Percentiles rank a stretch among this genome's conserved stretches.
Evolutionary conservation across 2,888 invertebrate species (phyloP).

Genomic region (Leptinotarsa peninsularis): DNA sequence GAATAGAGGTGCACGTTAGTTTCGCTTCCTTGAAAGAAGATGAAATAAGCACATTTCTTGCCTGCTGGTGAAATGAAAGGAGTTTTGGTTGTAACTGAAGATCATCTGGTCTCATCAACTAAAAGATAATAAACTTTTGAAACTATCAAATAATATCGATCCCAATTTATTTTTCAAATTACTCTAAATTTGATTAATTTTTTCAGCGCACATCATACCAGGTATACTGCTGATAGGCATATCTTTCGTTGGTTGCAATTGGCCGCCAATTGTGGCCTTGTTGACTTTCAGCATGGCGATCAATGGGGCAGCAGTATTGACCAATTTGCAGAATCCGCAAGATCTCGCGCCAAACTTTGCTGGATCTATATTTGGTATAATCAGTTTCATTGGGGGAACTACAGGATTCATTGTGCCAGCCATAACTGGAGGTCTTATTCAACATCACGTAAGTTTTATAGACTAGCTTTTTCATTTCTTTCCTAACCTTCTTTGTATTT

Average conservation of each 20-base stretch:
- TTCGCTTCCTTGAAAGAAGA: too few species aligned
- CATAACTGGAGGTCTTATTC: constrained; percentile 47
- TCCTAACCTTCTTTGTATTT: too few species aligned
- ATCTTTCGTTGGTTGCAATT: constrained; percentile 47
- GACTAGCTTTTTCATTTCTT: too few species aligned
- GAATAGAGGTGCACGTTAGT: too few species aligned
- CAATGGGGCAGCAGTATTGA: constrained; percentile 56
- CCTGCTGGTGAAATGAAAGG: too few species aligned
- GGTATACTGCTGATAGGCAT: constrained; percentile 65
- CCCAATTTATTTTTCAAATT: background rate
- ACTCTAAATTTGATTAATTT: background rate
- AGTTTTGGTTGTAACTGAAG: too few species aligned
- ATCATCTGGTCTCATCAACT: too few species aligned
- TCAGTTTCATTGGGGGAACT: constrained; percentile 53
- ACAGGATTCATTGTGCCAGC: constrained; percentile 55
- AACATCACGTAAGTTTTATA: constrained; percentile 44
- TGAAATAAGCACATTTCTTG: too few species aligned
- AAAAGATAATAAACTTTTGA: too few species aligned
- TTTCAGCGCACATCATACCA: constrained; percentile 67
- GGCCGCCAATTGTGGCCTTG: constrained; percentile 46
- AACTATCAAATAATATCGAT: background rate
- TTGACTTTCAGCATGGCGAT: constrained; percentile 51
- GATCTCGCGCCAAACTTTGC: constrained; percentile 58
- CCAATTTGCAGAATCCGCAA: constrained; percentile 55
- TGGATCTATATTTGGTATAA: constrained; percentile 55